These are phyloP conservation scores for Muschampia plurimacula DNA, from an alignment of 2,888 invertebrate genomes.

Conservation along the genomic window DNA sequence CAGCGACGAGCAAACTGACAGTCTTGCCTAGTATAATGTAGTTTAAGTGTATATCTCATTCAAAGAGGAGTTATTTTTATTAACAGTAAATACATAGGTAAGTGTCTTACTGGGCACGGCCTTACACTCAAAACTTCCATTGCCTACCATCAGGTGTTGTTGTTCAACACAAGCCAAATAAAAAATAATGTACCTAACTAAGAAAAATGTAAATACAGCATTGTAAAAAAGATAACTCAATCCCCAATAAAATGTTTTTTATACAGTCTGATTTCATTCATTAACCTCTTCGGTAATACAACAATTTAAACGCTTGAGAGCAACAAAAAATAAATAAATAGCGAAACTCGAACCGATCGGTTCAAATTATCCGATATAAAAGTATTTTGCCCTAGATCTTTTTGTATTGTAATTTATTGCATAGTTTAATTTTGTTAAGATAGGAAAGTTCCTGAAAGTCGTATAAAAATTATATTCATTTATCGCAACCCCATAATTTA, in stretches of 20 bases:
- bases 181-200: too few relatives aligned
- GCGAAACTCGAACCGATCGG: not conserved
- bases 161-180: too few relatives aligned
- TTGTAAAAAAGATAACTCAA: too few relatives aligned
- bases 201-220: too few relatives aligned
- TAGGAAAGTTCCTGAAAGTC: too few relatives aligned
- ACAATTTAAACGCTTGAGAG: not conserved
- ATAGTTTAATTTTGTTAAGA: too few relatives aligned
- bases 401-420: not conserved
- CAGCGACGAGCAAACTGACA: not conserved
- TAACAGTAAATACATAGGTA: too few relatives aligned
- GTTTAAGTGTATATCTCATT: not conserved
- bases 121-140: too few relatives aligned
- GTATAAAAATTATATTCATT: too few relatives aligned
- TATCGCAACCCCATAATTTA: too few relatives aligned
- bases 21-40: not conserved
- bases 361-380: not conserved
- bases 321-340: not conserved
- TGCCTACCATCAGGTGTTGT: too few relatives aligned
- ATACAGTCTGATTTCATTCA: not conserved
- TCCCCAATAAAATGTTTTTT: not conserved
- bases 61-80: not conserved
- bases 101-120: too few relatives aligned
- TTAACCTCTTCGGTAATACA: not conserved
- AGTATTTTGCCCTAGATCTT: not conserved